Evolutionary conservation across 2,797 vertebrate species (phyloP).

Genomic region (Synaphobranchus kaupii): DNA sequence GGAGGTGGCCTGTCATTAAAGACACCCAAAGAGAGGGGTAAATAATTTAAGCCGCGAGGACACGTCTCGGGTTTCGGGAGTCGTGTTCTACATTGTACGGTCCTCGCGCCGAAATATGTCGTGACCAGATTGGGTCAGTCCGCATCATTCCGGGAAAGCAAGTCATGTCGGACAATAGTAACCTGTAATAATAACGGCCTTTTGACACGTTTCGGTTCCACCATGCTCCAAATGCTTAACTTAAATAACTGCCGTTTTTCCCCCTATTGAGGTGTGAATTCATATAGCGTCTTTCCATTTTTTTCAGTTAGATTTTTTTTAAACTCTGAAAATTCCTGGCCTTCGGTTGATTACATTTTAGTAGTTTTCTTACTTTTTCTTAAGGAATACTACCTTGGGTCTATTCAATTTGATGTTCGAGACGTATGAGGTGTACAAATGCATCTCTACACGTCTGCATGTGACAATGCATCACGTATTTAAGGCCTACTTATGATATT

Average conservation of each 20-base stretch:
- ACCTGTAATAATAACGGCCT: neutral
- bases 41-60: conserved; percentile 25
- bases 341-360: neutral
- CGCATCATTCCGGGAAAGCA: neutral
- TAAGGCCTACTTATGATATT: neutral
- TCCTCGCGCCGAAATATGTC: conserved; percentile 13
- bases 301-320: neutral
- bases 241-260: neutral
- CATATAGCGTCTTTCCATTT: neutral
- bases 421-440: neutral
- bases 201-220: neutral
- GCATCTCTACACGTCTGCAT: neutral
- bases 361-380: neutral
- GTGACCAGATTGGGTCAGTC: conserved; percentile 6
- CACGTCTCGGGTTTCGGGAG: neutral
- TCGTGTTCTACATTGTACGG: conserved; percentile 24
- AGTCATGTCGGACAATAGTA: neutral
- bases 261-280: neutral
- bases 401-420: neutral
- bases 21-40: neutral
- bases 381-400: neutral
- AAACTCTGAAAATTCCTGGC: neutral
- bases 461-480: neutral
- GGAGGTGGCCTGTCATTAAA: neutral
- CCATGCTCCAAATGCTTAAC: neutral